Base-by-base conservation (phyloP, 35 echinoderm and acorn worm genomes). In the Chiridota heheva region DNA sequence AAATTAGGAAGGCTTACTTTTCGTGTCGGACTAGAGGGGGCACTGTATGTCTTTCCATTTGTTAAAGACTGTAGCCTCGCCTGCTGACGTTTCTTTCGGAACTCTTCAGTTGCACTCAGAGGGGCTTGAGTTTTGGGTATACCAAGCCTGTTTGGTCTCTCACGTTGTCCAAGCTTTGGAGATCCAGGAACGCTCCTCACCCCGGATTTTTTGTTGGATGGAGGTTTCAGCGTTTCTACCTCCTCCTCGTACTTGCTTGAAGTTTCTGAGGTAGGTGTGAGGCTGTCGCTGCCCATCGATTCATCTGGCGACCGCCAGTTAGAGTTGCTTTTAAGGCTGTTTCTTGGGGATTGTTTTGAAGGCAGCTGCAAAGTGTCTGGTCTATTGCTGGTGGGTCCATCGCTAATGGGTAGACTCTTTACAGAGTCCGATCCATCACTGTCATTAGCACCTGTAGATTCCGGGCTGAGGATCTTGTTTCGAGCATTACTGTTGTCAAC, bases 11-110 rank as follows among this genome's bases (percentile, higher is more conserved):
- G 56, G 48, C 49, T 76, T 60, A 78, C 64, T 68, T 45, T 38
- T 29, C 85, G 29, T 6, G 86, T 93, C n/a, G 90, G 90, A 67
- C 90, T 93, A 18, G 90, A 88, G 20, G 90, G 90, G 4, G 90
- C 90, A 70, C 90, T 93, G 16, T 63, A 71, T 17, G 74, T 58
- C 36, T 35, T 82, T 26, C 25, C 63, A 20, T 58, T 34, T 6
- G 55, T 57, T 0, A 71, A n/a, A 0, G 47, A 41, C 53, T 71
- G 59, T 44, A 39, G 25, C 64, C 69, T 71, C 16, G 60, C 80
- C 68, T 83, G 77, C 40, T 77, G 58, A 16, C 81, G 17, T 46
- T 83, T 90, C 16, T 60, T 82, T 33, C 58, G 58, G 39, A 88
- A 88, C 70, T 88, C 78, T 79, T 93, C 84, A 40, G 90, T 88